Evolutionary conservation across 2,113 vertebrate species (phyloP).

Genomic region (Pseudorhombus dupliciocellatus): DNA sequence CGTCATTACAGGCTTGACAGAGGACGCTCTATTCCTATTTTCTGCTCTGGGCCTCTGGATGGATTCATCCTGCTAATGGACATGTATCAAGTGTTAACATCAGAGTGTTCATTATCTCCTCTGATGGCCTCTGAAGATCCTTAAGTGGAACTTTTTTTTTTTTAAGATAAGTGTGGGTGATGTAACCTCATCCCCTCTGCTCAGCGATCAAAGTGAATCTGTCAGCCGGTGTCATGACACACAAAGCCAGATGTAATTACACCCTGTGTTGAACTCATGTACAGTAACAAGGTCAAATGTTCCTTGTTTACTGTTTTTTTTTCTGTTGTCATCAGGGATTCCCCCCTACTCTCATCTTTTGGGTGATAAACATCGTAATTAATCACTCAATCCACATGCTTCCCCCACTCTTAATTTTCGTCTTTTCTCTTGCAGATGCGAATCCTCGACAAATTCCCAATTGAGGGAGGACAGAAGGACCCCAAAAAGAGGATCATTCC

Average conservation of each 20-base stretch:
- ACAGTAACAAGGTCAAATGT: constrained; percentile 42
- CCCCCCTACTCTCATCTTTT: constrained; percentile 35
- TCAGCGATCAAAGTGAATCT: constrained; percentile 53
- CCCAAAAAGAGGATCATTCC: constrained; percentile 97
- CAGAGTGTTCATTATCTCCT: constrained; percentile 40
- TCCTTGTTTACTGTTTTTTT: constrained; percentile 1
- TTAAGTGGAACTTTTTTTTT: constrained; percentile 32
- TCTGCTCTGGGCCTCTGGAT: neutral
- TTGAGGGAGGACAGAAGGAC: constrained; percentile 95
- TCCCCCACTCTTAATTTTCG: neutral
- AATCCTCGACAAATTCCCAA: constrained; percentile 95
- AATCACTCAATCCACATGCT: no score
- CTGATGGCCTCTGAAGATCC: constrained; percentile 26
- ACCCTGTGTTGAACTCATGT: constrained; percentile 35
- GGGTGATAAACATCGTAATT: constrained; percentile 37
- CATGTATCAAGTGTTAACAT: constrained; percentile 22
- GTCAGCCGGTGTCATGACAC: constrained; percentile 33
- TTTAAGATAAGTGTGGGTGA: constrained; percentile 39
- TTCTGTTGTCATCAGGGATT: constrained; percentile 31
- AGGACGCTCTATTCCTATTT: neutral
- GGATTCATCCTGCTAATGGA: constrained; percentile 13
- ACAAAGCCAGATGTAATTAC: constrained; percentile 57
- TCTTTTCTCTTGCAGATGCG: constrained; percentile 86
- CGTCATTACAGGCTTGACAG: constrained; percentile 16
- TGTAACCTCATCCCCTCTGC: constrained; percentile 40